Percentiles rank a stretch among this genome's conserved stretches.
These are phyloP conservation scores for Sebastolobus alascanus DNA, from an alignment of 2,797 vertebrate genomes.

Conservation along the genomic window DNA sequence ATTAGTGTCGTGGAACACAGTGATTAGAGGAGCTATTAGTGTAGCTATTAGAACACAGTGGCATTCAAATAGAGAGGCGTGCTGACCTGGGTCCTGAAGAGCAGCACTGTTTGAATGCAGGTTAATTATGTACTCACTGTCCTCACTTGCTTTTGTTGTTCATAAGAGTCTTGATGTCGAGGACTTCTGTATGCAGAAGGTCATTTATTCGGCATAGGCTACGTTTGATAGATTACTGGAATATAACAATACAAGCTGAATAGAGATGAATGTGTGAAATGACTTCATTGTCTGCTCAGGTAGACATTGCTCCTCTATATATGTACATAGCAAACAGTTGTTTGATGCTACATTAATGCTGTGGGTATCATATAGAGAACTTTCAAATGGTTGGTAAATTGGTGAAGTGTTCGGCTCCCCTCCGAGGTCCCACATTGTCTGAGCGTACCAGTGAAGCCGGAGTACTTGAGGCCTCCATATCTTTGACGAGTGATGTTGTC, in stretches of 20 bases:
- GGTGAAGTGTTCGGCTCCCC: neutral
- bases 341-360: neutral
- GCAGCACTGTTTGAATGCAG: conserved; percentile 12
- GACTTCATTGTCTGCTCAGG: neutral
- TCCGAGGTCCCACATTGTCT: neutral
- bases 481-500: conserved; percentile 20
- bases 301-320: neutral
- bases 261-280: neutral
- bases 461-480: neutral
- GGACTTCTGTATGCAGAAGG: neutral
- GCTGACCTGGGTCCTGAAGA: conserved; percentile 45
- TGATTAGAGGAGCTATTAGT: conserved; percentile 70
- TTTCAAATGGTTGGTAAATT: neutral
- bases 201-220: neutral
- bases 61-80: conserved; percentile 56
- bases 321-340: neutral
- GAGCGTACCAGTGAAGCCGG: neutral
- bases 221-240: neutral
- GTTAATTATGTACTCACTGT: conserved; percentile 40
- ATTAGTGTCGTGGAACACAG: conserved; percentile 24
- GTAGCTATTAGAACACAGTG: conserved; percentile 53
- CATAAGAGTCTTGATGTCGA: neutral
- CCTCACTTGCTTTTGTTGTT: conserved; percentile 18
- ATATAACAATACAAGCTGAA: neutral
- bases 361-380: neutral